Conservation (phyloP, 2,797 vertebrate genomes). For the Hydrophis major region DNA sequence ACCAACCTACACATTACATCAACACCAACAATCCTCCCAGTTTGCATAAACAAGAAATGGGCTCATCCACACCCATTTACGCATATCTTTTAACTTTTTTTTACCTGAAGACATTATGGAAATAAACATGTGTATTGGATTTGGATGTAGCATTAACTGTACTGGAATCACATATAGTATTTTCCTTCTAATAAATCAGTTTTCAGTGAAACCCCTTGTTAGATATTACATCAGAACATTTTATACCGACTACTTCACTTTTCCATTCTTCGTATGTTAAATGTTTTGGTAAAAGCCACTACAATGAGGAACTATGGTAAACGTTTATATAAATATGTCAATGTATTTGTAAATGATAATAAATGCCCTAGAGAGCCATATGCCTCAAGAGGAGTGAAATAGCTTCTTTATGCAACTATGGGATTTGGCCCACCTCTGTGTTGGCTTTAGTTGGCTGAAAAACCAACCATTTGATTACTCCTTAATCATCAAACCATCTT, state of each 20-base stretch:
- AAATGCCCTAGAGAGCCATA: background rate
- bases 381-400: background rate
- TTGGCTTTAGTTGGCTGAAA: background rate
- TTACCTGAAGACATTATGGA: background rate
- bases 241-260: background rate
- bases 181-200: background rate
- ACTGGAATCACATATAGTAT: background rate
- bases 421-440: background rate
- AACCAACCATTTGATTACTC: background rate
- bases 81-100: background rate
- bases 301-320: background rate
- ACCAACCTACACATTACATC: background rate
- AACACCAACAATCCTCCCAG: background rate
- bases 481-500: background rate
- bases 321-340: background rate
- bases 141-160: background rate
- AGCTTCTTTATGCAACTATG: background rate
- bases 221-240: background rate
- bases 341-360: background rate
- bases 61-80: background rate
- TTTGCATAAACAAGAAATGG: background rate
- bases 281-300: background rate
- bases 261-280: background rate
- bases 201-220: background rate
- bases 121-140: background rate